A percentile compares a stretch with the other conserved stretches of the same genome.
Conservation (phyloP, 2,797 vertebrate species). For the Malurus splendens region DNA sequence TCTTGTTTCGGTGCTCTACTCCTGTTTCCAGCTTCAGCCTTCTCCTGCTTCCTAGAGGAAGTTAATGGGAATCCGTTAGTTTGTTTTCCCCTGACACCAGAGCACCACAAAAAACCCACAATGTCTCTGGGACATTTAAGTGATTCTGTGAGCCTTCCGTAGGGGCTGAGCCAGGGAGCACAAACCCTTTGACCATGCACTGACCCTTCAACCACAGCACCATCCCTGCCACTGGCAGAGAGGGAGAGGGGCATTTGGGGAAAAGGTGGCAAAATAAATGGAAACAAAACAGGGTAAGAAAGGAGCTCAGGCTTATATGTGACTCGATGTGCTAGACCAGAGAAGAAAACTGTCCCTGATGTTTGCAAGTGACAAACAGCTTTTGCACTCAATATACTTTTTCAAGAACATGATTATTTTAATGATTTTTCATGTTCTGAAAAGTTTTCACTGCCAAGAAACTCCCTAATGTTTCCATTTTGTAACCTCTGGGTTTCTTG, state of each 20-base stretch:
- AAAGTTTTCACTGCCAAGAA: neutral
- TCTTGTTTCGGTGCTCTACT: neutral
- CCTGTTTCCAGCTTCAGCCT: fast-evolving
- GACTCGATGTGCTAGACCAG: neutral
- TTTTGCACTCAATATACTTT: neutral
- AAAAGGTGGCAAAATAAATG: neutral
- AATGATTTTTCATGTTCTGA: neutral
- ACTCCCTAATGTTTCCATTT: neutral
- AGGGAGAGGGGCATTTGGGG: fast-evolving
- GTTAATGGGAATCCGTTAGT: fast-evolving
- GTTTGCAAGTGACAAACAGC: neutral
- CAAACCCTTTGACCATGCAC: fast-evolving
- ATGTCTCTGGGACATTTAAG: fast-evolving
- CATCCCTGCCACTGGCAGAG: fast-evolving
- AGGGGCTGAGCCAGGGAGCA: fast-evolving
- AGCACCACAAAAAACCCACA: fast-evolving
- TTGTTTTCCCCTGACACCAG: neutral
- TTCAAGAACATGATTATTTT: neutral
- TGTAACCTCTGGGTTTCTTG: neutral
- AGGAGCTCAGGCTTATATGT: neutral
- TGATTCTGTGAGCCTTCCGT: fast-evolving
- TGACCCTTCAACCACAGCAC: fast-evolving
- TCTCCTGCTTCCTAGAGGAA: neutral
- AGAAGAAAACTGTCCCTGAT: neutral
- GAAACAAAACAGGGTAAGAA: neutral